phyloP scores from a whole-genome alignment of 1,140 invertebrate species.

The Drosophila ficusphila region DNA sequence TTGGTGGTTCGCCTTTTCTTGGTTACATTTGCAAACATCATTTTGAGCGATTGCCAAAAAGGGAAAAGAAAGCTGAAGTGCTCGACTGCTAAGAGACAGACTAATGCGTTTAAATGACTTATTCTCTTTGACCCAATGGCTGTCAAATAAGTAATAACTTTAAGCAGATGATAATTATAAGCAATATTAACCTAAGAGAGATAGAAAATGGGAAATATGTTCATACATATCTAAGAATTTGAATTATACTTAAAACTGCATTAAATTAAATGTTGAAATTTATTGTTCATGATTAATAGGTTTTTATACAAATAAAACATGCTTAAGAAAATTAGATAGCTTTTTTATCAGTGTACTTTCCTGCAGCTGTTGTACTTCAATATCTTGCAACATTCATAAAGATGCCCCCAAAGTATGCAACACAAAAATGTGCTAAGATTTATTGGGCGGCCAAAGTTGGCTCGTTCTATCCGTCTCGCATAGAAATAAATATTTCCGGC shows the following conservation, averaged over 20 bases:
- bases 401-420: slow-evolving; percentile 7
- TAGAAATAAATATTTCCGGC: slow-evolving; percentile 24
- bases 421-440: slow-evolving; percentile 35
- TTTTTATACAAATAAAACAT: no score
- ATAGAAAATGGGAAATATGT: no score
- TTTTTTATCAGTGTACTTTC: neutral
- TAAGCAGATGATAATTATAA: neutral
- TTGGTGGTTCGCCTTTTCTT: slow-evolving; percentile 51
- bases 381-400: neutral
- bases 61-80: neutral
- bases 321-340: no score
- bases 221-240: no score
- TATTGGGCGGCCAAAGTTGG: slow-evolving; percentile 11
- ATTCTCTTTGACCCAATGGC: slow-evolving; percentile 1
- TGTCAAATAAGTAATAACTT: neutral
- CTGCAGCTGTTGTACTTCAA: neutral
- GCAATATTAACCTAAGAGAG: no score
- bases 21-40: slow-evolving; percentile 67
- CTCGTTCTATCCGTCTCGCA: neutral
- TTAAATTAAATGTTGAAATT: no score
- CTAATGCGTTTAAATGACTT: slow-evolving; percentile 28
- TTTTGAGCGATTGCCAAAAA: slow-evolving; percentile 62
- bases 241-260: no score
- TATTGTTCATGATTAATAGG: no score
- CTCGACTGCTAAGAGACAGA: neutral